Conservation (phyloP, 2,113 vertebrate genomes). For the Lamprotornis superbus region DNA sequence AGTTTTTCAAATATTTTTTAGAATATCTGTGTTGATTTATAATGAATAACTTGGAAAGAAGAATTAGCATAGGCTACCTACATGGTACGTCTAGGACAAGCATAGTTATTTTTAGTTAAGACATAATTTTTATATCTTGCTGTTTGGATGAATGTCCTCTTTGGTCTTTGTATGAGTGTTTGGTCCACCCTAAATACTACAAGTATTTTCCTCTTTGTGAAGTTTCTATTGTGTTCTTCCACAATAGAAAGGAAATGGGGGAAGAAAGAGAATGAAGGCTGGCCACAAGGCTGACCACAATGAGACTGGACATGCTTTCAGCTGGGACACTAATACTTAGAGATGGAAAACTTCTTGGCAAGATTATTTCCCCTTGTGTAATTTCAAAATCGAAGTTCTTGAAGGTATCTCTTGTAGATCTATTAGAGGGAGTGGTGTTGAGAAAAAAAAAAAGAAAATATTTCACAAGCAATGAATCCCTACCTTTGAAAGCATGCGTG, state of each 20-base stretch:
- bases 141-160: background rate
- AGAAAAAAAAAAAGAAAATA: background rate
- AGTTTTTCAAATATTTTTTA: background rate
- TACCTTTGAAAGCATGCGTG: background rate
- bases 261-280: constrained; percentile 24
- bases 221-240: constrained; percentile 35
- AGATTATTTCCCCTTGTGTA: background rate
- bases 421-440: background rate
- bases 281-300: background rate
- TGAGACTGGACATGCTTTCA: background rate
- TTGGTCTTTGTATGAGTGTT: constrained; percentile 12
- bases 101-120: background rate
- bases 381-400: background rate
- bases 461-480: background rate
- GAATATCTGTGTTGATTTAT: background rate
- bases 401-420: background rate
- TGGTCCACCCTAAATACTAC: constrained; percentile 25
- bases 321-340: background rate
- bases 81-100: background rate
- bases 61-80: background rate
- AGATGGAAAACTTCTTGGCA: background rate
- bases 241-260: constrained; percentile 51
- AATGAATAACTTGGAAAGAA: background rate
- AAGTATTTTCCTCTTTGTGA: constrained; percentile 26
- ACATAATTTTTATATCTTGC: background rate